These are phyloP conservation scores for Thyatira batis DNA, from an alignment of 2,888 invertebrate genomes.

Conservation along the genomic window DNA sequence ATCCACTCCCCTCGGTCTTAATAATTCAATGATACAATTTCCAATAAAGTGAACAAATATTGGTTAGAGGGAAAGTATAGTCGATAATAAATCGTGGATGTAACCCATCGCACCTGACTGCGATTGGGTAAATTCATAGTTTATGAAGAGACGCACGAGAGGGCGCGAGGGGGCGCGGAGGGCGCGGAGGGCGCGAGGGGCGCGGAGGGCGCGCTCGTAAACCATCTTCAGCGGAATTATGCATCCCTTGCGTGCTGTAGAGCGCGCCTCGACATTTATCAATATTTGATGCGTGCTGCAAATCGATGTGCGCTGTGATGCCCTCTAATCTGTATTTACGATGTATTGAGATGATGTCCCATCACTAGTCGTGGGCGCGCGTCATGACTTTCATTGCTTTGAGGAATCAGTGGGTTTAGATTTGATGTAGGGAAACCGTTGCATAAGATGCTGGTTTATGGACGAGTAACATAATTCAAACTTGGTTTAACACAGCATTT, in stretches of 20 bases:
- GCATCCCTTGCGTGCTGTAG: constrained; percentile 62
- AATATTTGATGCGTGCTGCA: constrained; percentile 73
- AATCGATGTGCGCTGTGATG: constrained; percentile 60
- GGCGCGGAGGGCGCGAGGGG: constrained; percentile 27
- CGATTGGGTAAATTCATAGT: constrained; percentile 74
- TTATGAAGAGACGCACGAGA: constrained; percentile 58
- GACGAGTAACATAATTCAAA: no score
- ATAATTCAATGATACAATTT: constrained; percentile 62
- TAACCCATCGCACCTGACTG: constrained; percentile 73
- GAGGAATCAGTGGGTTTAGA: no score
- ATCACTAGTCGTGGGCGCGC: background rate
- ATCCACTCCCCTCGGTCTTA: constrained; percentile 23
- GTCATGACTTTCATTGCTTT: background rate
- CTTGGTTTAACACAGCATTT: no score
- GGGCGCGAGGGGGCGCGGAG: constrained; percentile 32
- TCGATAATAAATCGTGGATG: constrained; percentile 68
- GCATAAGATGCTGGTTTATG: no score
- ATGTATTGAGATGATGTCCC: constrained; percentile 20
- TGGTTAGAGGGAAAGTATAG: constrained; percentile 44
- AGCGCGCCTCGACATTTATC: constrained; percentile 46
- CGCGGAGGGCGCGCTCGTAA: constrained; percentile 54
- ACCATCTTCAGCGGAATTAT: constrained; percentile 52
- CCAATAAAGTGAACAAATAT: constrained; percentile 43
- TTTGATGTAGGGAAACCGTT: background rate
- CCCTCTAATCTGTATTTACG: constrained; percentile 60